These are phyloP conservation scores for Spatulosminthurus flaviceps DNA, from an alignment of 2,888 invertebrate genomes.

Conservation along the genomic window DNA sequence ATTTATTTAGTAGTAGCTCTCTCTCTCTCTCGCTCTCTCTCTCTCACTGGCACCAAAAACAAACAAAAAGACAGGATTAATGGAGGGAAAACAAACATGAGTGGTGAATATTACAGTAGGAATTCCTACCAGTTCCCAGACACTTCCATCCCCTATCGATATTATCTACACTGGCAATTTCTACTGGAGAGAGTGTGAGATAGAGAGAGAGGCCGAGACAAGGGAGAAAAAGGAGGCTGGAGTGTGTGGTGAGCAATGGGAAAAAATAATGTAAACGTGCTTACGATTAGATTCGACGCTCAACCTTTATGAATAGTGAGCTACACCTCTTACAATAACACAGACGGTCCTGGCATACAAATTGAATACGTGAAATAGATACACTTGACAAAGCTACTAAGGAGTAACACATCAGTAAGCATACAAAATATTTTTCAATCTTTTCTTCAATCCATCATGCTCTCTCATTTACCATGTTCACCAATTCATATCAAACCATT, in stretches of 20 bases:
- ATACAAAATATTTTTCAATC: conserved; percentile 23
- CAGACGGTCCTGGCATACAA: conserved; percentile 36
- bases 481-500: neutral
- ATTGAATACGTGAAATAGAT: conserved; percentile 32
- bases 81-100: no score
- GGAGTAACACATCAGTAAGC: conserved; percentile 12
- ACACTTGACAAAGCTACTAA: conserved; percentile 31
- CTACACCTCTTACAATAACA: conserved; percentile 18
- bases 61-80: no score
- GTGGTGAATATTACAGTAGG: no score
- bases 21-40: no score
- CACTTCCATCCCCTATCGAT: neutral
- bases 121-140: no score
- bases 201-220: neutral
- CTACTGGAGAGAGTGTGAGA: neutral
- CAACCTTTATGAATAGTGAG: conserved; percentile 8
- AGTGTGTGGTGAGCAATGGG: neutral
- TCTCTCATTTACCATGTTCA: neutral
- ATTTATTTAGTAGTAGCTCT: no score
- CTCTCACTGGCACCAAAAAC: no score
- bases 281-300: neutral
- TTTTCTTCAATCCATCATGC: conserved; percentile 26
- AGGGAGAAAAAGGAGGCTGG: neutral
- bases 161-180: neutral
- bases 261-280: conserved; percentile 22